A percentile compares a stretch with the other conserved stretches of the same genome.
Evolutionary conservation across 2,888 invertebrate genomes (phyloP).

Genomic region (Lysandra coridon): DNA sequence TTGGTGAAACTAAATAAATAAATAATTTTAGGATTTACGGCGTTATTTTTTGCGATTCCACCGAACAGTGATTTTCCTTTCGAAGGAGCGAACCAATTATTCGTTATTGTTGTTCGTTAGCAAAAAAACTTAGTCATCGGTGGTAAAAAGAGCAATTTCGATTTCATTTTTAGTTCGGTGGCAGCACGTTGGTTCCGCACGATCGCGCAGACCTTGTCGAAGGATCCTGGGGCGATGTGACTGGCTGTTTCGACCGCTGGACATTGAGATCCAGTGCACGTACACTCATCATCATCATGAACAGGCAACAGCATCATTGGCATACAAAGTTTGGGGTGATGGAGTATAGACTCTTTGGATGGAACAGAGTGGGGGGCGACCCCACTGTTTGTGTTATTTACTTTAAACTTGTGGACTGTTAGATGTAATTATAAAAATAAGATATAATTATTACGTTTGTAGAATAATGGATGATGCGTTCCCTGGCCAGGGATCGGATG

Average conservation of each 20-base stretch:
- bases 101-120: slow-evolving; percentile 5
- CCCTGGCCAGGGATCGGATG: no score
- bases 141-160: slow-evolving; percentile 40
- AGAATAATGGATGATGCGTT: no score
- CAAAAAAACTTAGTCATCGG: slow-evolving; percentile 34
- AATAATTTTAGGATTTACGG: not conserved
- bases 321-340: no score
- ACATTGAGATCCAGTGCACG: not conserved
- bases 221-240: slow-evolving; percentile 72
- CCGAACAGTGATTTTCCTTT: slow-evolving; percentile 3
- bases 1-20: not conserved
- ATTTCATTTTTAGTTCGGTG: slow-evolving; percentile 45
- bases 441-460: no score
- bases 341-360: no score
- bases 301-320: no score
- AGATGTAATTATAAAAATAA: no score
- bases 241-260: slow-evolving; percentile 55
- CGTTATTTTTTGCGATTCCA: not conserved
- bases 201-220: slow-evolving; percentile 64
- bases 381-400: no score
- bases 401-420: no score
- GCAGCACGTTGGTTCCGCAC: slow-evolving; percentile 68
- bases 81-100: slow-evolving; percentile 28
- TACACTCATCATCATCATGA: not conserved
- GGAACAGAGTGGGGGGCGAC: no score